phyloP scores from a whole-genome alignment of 1,140 invertebrate genomes.

The Drosophila micromelanica region DNA sequence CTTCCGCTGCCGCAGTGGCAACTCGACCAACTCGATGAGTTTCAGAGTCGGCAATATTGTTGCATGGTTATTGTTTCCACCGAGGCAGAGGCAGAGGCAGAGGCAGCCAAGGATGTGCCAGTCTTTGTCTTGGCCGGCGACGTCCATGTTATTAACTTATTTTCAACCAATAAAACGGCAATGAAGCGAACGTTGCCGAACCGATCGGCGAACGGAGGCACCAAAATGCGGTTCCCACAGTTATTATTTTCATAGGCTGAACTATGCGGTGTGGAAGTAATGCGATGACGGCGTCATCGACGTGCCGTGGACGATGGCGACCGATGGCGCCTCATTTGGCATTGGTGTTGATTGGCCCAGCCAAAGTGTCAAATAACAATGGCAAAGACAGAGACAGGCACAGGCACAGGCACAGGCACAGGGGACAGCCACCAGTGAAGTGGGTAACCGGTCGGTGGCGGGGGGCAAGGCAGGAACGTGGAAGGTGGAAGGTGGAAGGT shows the following conservation, averaged over 20 bases:
- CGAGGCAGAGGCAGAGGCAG: background rate
- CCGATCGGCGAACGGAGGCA: conserved; percentile 31
- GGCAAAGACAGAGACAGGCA: conserved; percentile 20
- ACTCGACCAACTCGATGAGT: conserved; percentile 21
- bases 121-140: conserved; percentile 33
- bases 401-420: conserved; percentile 23
- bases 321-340: conserved; percentile 67
- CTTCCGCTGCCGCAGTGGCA: conserved; percentile 48
- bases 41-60: conserved; percentile 68
- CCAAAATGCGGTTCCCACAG: conserved; percentile 75
- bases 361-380: conserved; percentile 77
- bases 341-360: conserved; percentile 72
- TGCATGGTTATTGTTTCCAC: conserved; percentile 67
- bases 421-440: background rate
- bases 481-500: too few species aligned
- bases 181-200: conserved; percentile 54
- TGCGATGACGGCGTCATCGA: conserved; percentile 54
- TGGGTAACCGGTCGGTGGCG: too few species aligned
- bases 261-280: conserved; percentile 77
- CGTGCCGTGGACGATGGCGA: conserved; percentile 3
- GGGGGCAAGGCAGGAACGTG: too few species aligned
- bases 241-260: conserved; percentile 83
- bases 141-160: conserved; percentile 83
- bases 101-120: conserved; percentile 53
- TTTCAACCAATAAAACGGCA: conserved; percentile 82